Evolutionary conservation across 1,140 invertebrate species (phyloP), one percentile per base, ranked within the genome.

Genomic region (Euborellia annulipes): DNA sequence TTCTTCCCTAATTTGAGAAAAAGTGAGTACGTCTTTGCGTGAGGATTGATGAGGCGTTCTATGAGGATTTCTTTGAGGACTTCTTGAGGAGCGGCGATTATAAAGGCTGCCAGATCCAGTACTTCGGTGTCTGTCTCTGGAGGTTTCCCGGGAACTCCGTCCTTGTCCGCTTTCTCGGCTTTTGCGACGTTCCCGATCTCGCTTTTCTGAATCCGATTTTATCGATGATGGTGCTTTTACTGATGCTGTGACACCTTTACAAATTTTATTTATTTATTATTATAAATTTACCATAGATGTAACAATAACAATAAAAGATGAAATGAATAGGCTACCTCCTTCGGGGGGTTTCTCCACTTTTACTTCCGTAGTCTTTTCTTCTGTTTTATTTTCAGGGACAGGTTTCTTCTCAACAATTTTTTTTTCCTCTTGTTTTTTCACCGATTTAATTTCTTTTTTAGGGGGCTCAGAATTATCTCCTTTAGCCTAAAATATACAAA

Each of bases 1-100:
- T 59, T 86, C 84, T 53, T 83, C 76, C 64, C 78, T 55, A 16
- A 65, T 59, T 43, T 61, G 57, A 54, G 40, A 59, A 55, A n/a
- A 36, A 23, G 22, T 8, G 19, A 21, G 30, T 19, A 42, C 58
- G 11, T 36, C 48, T 46, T 4, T 17, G 45, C 22, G 6, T 0
- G 1, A 3, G n/a, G n/a, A n/a, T 21, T 21, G 32, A n/a, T 46
- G 14, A 22, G 16, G 8, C 6, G 14, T n/a, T 8, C 37, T 4
- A 17, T 38, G 18, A 38, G 14, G 37, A 16, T n/a, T 16, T 16
- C 37, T 4, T 17, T 38, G 18, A 38, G 14, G 37, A 16, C 18
- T 16, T 16, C 37, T 4, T 17, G 18, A 19, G n/a, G 14, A 19
- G n/a, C 8, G 14, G 4, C 37, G 37, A n/a, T n/a, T 17, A 19